phyloP scores from a whole-genome alignment of 2,113 vertebrate genomes.

The Pycnonotus jocosus region DNA sequence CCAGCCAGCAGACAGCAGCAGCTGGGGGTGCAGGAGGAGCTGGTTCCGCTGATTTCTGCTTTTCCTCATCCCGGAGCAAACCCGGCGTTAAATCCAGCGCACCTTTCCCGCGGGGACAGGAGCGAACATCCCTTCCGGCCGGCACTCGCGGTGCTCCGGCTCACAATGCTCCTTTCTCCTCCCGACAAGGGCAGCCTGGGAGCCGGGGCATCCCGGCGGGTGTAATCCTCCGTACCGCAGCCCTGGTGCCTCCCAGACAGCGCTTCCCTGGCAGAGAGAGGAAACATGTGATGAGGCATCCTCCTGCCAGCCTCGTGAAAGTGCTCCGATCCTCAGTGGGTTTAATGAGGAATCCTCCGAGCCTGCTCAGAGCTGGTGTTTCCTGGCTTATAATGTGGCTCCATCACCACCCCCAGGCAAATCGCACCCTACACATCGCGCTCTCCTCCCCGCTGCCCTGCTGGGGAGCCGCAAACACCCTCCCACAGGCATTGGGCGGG shows the following conservation, averaged over 20 bases:
- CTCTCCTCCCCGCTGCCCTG: neutral
- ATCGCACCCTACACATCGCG: accelerated
- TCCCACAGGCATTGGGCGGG: accelerated
- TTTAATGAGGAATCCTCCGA: neutral
- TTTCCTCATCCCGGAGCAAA: neutral
- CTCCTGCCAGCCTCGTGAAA: accelerated
- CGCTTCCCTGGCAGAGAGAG: neutral
- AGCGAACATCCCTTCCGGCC: neutral
- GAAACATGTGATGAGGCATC: neutral
- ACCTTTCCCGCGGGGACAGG: accelerated
- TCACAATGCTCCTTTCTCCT: neutral
- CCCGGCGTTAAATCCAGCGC: accelerated
- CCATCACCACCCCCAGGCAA: neutral
- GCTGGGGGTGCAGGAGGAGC: neutral
- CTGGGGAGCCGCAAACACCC: accelerated
- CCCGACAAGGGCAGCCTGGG: neutral
- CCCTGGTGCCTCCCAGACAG: neutral
- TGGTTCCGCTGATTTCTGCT: neutral
- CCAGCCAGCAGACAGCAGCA: neutral
- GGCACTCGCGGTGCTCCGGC: neutral
- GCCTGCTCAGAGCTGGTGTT: neutral
- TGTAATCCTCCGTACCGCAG: neutral
- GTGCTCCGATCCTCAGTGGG: neutral
- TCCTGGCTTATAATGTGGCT: neutral
- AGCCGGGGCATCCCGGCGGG: accelerated